A percentile compares a stretch with the other conserved stretches of the same genome.
Conservation (phyloP, 2,888 invertebrate genomes). For the Allygus modestus region DNA sequence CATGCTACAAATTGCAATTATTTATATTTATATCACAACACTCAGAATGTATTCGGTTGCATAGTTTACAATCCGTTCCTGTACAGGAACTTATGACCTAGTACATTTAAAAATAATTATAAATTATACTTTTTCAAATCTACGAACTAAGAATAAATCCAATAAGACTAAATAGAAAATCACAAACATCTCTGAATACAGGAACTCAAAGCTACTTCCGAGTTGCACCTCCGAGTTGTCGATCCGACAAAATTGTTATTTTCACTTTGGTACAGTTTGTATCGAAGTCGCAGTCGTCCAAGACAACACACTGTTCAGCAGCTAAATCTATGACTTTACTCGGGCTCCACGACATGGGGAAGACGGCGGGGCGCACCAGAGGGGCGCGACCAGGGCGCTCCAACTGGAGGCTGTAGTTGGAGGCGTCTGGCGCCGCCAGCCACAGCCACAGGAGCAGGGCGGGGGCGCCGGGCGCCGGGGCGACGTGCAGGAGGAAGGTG, state of each 20-base stretch:
- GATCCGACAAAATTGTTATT: constrained; percentile 16
- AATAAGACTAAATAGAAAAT: not conserved
- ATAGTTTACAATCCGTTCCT: not conserved
- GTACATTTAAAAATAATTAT: not conserved
- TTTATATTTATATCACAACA: not conserved
- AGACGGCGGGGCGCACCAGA: constrained; percentile 34
- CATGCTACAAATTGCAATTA: not conserved
- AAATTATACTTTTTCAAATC: not conserved
- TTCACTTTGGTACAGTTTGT: constrained; percentile 42
- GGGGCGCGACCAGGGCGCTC: constrained; percentile 44
- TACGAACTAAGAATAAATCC: not conserved
- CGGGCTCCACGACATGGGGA: constrained; percentile 42
- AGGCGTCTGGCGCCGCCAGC: constrained; percentile 38
- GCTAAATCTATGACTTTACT: not conserved
- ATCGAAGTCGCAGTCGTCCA: constrained; percentile 47
- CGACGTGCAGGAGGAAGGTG: constrained; percentile 55
- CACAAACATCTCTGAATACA: not conserved
- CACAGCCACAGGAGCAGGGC: constrained; percentile 63
- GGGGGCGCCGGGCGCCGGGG: constrained; percentile 12
- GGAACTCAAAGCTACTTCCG: not conserved
- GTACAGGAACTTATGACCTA: not conserved
- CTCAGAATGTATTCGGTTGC: not conserved
- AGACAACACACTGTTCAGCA: constrained; percentile 38
- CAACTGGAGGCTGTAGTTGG: constrained; percentile 52
- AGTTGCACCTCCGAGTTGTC: not conserved